These are phyloP conservation scores for Morpho achilles DNA, from an alignment of 2,888 invertebrate genomes.

Conservation along the genomic window DNA sequence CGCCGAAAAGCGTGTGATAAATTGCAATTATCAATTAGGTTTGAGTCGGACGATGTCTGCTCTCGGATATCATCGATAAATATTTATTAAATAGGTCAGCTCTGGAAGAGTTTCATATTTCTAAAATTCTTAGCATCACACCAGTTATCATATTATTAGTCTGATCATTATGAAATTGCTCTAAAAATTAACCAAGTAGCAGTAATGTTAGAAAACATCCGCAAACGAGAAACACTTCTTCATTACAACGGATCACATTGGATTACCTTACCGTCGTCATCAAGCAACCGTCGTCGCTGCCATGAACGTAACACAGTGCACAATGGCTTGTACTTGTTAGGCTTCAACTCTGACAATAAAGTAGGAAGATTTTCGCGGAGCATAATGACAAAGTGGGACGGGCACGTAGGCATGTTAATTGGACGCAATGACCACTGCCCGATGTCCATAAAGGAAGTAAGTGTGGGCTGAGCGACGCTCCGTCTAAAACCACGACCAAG, in stretches of 20 bases:
- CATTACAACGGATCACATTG: neutral
- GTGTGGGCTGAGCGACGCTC: slow-evolving; percentile 68
- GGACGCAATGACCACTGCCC: slow-evolving; percentile 67
- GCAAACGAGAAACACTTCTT: slow-evolving; percentile 17
- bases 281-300: slow-evolving; percentile 26
- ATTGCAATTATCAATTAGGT: too few species aligned
- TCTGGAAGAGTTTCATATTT: too few species aligned
- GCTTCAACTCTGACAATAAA: slow-evolving; percentile 40
- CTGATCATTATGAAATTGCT: slow-evolving; percentile 19
- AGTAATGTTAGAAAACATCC: slow-evolving; percentile 24
- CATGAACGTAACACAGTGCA: slow-evolving; percentile 25
- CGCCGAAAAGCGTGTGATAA: too few species aligned
- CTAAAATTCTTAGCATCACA: too few species aligned
- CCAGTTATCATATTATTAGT: too few species aligned
- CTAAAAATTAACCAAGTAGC: slow-evolving; percentile 21
- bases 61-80: too few species aligned
- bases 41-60: too few species aligned
- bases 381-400: slow-evolving; percentile 63
- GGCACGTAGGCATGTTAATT: slow-evolving; percentile 75
- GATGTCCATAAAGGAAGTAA: slow-evolving; percentile 61
- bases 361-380: slow-evolving; percentile 63
- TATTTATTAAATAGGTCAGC: too few species aligned
- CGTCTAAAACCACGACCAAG: slow-evolving; percentile 54
- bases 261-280: neutral
- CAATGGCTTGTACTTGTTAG: slow-evolving; percentile 7